Conservation (phyloP, 2,888 invertebrate species). For the Calephelis perditalis region DNA sequence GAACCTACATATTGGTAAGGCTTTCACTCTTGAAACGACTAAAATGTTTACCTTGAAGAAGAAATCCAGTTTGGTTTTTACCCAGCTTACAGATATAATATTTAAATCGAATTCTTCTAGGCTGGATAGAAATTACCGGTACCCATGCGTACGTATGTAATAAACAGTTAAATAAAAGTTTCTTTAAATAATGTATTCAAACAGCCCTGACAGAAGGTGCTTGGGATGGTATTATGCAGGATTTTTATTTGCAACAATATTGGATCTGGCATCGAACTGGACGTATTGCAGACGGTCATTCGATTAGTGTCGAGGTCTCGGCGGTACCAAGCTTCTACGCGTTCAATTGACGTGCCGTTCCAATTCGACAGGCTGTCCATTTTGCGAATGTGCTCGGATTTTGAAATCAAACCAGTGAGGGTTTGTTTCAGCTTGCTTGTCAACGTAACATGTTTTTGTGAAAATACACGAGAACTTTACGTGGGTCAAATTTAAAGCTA, state of each 20-base stretch:
- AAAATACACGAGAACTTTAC: not conserved
- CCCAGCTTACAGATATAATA: too few species aligned
- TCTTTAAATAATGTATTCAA: too few species aligned
- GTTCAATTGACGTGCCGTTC: not conserved
- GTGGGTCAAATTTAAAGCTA: too few species aligned
- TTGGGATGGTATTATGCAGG: slow-evolving; percentile 1
- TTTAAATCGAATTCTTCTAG: too few species aligned
- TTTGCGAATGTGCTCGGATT: slow-evolving; percentile 42
- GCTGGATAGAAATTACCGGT: too few species aligned
- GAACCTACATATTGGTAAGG: too few species aligned
- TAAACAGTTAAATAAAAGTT: too few species aligned
- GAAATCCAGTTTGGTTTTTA: too few species aligned
- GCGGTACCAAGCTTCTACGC: slow-evolving; percentile 6
- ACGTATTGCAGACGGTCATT: slow-evolving; percentile 26
- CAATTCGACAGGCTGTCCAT: slow-evolving; percentile 34
- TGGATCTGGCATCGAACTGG: slow-evolving; percentile 33
- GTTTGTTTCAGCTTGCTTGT: slow-evolving; percentile 16
- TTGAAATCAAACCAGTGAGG: slow-evolving; percentile 24
- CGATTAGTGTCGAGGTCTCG: slow-evolving; percentile 14
- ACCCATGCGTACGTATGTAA: too few species aligned
- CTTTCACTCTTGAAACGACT: too few species aligned
- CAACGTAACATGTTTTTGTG: slow-evolving; percentile 4
- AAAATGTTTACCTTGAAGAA: too few species aligned
- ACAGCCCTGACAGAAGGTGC: too few species aligned
- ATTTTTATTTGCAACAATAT: slow-evolving; percentile 27